phyloP scores from a whole-genome alignment of 2,113 vertebrate genomes.

The Penelope pileata region DNA sequence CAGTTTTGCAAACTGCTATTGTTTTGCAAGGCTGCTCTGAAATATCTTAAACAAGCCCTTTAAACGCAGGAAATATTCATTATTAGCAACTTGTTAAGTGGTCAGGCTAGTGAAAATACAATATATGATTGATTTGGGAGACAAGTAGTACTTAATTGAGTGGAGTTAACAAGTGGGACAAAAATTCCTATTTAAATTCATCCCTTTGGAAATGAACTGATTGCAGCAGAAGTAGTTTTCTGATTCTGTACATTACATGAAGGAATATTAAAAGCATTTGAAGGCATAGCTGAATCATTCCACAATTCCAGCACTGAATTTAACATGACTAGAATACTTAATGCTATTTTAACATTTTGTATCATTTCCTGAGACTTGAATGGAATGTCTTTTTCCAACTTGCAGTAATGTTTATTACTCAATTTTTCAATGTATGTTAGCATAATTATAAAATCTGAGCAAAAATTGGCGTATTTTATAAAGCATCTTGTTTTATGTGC shows the following conservation, averaged over 20 bases:
- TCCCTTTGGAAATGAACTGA: background rate
- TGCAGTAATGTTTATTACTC: background rate
- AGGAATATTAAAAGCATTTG: slow-evolving; percentile 29
- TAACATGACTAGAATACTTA: background rate
- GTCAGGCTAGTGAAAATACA: background rate
- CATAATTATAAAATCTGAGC: slow-evolving; percentile 21
- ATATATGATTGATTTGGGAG: background rate
- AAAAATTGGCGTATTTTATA: background rate
- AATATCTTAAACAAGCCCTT: slow-evolving; percentile 2
- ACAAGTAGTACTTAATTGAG: background rate
- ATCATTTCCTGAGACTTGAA: background rate
- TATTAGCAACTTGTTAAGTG: background rate
- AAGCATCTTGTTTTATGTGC: background rate
- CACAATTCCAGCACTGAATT: slow-evolving; percentile 7
- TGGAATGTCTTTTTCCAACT: slow-evolving; percentile 35
- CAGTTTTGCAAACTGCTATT: background rate
- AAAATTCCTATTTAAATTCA: background rate
- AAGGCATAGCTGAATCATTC: slow-evolving; percentile 49
- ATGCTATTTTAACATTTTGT: slow-evolving; percentile 19
- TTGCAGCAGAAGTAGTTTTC: background rate
- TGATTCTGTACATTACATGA: background rate
- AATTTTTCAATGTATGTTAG: background rate
- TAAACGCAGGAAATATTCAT: background rate
- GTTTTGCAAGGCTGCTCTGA: background rate
- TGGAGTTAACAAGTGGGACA: background rate